These are phyloP conservation scores for Nettapus auritus DNA, from an alignment of 2,113 vertebrate species.

Conservation along the genomic window DNA sequence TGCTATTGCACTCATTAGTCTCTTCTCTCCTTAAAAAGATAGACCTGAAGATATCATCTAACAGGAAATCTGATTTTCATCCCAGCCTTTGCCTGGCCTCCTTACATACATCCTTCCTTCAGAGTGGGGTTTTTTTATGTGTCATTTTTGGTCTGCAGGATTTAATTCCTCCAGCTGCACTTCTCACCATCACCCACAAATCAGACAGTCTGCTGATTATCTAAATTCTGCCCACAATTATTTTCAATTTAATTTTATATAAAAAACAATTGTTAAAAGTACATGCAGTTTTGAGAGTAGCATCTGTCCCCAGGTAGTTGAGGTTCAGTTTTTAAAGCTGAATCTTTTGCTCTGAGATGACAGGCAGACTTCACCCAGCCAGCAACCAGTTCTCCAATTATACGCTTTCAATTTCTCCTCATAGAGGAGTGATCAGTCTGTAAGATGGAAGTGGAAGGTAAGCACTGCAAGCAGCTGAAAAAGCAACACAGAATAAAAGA, in stretches of 20 bases:
- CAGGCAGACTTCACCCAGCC: neutral
- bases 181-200: neutral
- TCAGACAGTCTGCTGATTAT: neutral
- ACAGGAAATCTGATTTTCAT: conserved; percentile 1
- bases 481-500: neutral
- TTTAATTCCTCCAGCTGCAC: conserved; percentile 13
- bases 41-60: neutral
- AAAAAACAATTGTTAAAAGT: neutral
- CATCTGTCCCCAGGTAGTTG: neutral
- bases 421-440: neutral
- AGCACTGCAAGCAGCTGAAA: neutral
- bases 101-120: neutral
- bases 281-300: neutral
- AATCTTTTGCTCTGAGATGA: neutral
- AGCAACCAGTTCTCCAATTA: neutral
- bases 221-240: neutral
- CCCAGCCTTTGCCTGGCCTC: neutral
- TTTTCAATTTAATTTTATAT: neutral
- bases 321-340: neutral
- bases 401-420: neutral
- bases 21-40: neutral
- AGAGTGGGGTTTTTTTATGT: neutral
- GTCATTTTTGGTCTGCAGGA: neutral
- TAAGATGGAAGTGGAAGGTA: neutral
- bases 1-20: neutral